Conservation (phyloP, 2,797 vertebrate genomes). For the Melanotaenia nigrans region DNA sequence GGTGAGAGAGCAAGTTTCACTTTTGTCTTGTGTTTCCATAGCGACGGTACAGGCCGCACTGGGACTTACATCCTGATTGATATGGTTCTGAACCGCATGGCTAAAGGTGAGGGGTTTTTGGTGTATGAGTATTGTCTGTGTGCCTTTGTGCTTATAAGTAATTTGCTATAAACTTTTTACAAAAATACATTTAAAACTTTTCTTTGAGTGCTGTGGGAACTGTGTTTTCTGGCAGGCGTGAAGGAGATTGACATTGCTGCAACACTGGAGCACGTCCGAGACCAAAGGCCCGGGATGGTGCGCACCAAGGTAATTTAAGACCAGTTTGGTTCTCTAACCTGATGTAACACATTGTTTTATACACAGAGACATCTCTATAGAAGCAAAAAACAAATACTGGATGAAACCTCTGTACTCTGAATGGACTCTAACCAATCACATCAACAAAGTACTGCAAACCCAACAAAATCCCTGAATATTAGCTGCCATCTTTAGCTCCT, state of each 20-base stretch:
- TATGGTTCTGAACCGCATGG: conserved; percentile 98
- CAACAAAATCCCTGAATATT: too few species aligned
- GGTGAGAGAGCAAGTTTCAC: neutral
- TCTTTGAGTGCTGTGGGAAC: neutral
- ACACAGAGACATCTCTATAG: neutral
- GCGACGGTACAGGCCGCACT: conserved; percentile 92
- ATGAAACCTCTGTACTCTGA: too few species aligned
- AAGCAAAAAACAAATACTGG: neutral
- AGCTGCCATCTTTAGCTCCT: too few species aligned
- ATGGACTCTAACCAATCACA: too few species aligned
- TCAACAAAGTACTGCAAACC: too few species aligned
- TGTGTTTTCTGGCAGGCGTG: conserved; percentile 82
- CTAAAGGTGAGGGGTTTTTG: conserved; percentile 86
- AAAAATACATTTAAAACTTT: neutral
- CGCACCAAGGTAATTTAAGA: conserved; percentile 89
- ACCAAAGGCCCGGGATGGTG: conserved; percentile 95
- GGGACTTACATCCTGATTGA: conserved; percentile 95
- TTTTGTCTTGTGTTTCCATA: conserved; percentile 61
- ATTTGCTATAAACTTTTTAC: neutral
- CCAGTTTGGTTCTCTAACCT: neutral
- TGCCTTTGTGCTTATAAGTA: neutral
- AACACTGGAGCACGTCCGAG: conserved; percentile 93
- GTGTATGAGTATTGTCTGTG: too few species aligned
- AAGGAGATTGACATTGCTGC: conserved; percentile 98
- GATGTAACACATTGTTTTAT: neutral